Base-by-base conservation (phyloP, 2,113 vertebrate species). In the Campylorhamphus procurvoides region DNA sequence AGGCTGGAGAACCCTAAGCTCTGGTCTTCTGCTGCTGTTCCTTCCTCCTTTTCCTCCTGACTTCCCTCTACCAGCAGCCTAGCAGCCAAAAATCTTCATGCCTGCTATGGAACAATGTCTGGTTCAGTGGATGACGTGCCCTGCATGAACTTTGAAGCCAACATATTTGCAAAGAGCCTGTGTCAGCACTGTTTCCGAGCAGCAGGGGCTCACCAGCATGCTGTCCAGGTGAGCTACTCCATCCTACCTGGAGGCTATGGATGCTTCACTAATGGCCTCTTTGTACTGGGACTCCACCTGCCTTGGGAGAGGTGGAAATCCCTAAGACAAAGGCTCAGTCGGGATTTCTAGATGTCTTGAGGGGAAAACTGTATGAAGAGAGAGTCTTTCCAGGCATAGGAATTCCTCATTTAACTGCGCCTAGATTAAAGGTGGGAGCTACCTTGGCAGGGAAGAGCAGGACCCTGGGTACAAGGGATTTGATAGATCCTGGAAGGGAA, bases 141-240 rank as follows among this genome's bases (percentile, higher is more conserved):
- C 31, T 98, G 98, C 79, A 96, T 98, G 88, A 97, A 97, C 95
- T 99, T 98, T 77, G 98, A 99, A 97, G 98, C 98, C 95, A 98
- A 98, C 89, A 68, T 98, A 95, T 98, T 99, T 90, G 98, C 98
- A 96, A 98, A 98, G 95, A 98, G 97, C 94, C 97, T 98, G 94
- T 99, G 98, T 97, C 98, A 98, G 68, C 98, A 98, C 91, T 99
- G 99, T 92, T 97, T 98, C 77, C 97, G 96, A 84, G 98, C 98
- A 2, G 97, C 96, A 76, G 98, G 96, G 92, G 98, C 98, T 90
- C 98, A 98, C 73, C 49, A 96, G 89, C 71, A 46, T 12, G 11
- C 72, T 71, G 10, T 73, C 75, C 96, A 98, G 98, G 98, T 98
- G 94, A 97, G 97, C 90, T 73, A 17, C 60, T 88, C 50, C 28